These are phyloP conservation scores for Andrena chrysosceles DNA, from an alignment of 2,888 invertebrate genomes.

Conservation along the genomic window DNA sequence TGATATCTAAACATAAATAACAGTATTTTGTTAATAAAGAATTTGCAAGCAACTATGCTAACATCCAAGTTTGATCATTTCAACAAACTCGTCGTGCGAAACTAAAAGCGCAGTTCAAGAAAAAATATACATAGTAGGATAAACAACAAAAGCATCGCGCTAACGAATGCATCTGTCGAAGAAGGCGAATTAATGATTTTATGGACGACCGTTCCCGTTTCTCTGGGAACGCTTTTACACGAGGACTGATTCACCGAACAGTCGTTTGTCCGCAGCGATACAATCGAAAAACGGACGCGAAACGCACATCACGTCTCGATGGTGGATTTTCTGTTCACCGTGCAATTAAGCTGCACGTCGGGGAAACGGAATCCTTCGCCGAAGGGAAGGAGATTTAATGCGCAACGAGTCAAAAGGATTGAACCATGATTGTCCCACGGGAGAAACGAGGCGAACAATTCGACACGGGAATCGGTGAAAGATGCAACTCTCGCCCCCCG, in stretches of 20 bases:
- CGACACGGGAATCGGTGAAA: conserved; percentile 47
- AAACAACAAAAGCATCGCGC: neutral
- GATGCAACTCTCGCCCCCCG: conserved; percentile 25
- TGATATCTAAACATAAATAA: too few relatives aligned
- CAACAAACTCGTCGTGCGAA: too few relatives aligned
- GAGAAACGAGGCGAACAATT: conserved; percentile 56
- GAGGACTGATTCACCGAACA: neutral
- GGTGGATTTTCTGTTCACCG: neutral
- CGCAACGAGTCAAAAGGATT: conserved; percentile 24
- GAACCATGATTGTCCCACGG: conserved; percentile 43
- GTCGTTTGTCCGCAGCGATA: neutral
- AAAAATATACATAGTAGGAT: too few relatives aligned
- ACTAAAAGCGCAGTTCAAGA: too few relatives aligned
- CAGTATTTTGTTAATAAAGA: too few relatives aligned
- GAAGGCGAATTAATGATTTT: neutral
- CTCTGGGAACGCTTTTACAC: neutral
- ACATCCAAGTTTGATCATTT: too few relatives aligned
- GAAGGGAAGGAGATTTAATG: conserved; percentile 27
- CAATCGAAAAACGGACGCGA: neutral
- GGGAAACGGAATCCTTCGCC: conserved; percentile 29
- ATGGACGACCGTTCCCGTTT: neutral
- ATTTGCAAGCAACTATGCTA: too few relatives aligned
- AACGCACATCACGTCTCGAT: neutral
- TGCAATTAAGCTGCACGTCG: conserved; percentile 21
- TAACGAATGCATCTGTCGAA: neutral